Percentiles rank a stretch among this genome's conserved stretches.
Evolutionary conservation across 2,113 vertebrate species (phyloP).

Genomic region (Psammodynastes pulverulentus): DNA sequence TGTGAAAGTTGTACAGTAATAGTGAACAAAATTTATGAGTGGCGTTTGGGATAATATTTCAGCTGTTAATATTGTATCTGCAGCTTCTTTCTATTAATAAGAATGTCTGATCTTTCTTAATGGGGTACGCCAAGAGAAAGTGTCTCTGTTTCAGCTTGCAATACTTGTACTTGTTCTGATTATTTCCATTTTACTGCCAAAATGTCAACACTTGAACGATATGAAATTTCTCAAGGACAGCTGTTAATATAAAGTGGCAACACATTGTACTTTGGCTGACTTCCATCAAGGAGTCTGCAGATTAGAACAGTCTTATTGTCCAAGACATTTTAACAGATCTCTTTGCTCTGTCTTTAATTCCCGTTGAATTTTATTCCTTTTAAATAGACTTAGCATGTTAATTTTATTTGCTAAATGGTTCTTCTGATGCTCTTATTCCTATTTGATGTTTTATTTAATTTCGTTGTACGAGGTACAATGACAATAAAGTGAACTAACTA

Average conservation of each 20-base stretch:
- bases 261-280: not conserved
- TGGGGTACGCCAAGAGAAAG: not conserved
- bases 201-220: conserved; percentile 13
- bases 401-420: not conserved
- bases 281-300: conserved; percentile 15
- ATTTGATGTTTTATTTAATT: not conserved
- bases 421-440: not conserved
- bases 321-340: not conserved
- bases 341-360: conserved; percentile 3
- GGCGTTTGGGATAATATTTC: conserved; percentile 13
- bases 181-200: not conserved
- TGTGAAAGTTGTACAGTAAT: conserved; percentile 6
- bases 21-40: conserved; percentile 30
- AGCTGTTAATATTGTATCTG: conserved; percentile 29
- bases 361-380: conserved; percentile 10
- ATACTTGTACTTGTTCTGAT: conserved; percentile 1
- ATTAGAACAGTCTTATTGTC: conserved; percentile 29
- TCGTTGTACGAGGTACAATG: no score
- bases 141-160: not conserved
- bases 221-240: conserved; percentile 34
- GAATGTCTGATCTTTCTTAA: not conserved
- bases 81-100: conserved; percentile 8
- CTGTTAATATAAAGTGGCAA: conserved; percentile 30
- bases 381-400: conserved; percentile 14
- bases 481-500: no score